These are phyloP conservation scores for Callyntrura sp. DNA, from an alignment of 2,888 invertebrate genomes.

Conservation along the genomic window DNA sequence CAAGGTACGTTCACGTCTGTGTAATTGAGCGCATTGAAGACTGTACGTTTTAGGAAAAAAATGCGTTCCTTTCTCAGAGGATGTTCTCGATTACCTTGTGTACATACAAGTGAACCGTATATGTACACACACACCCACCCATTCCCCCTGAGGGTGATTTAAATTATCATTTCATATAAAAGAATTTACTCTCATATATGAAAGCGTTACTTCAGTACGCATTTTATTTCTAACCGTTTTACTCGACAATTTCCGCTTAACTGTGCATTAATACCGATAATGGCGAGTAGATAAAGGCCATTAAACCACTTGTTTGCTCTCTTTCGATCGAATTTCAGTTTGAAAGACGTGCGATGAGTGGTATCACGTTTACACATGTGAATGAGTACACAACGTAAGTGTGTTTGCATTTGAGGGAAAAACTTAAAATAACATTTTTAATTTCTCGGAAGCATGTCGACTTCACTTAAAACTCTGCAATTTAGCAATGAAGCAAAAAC, in stretches of 20 bases:
- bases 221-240: slow-evolving; percentile 12
- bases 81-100: slow-evolving; percentile 68
- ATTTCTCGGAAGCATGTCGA: slow-evolving; percentile 51
- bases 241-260: slow-evolving; percentile 66
- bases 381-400: background rate
- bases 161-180: slow-evolving; percentile 54
- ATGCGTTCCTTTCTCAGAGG: slow-evolving; percentile 69
- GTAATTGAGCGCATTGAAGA: background rate
- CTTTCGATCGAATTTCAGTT: slow-evolving; percentile 51
- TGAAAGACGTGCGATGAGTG: slow-evolving; percentile 32
- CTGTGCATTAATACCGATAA: slow-evolving; percentile 46
- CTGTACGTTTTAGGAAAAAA: slow-evolving; percentile 32
- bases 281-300: slow-evolving; percentile 44
- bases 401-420: background rate
- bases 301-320: slow-evolving; percentile 74
- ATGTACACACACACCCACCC: slow-evolving; percentile 4
- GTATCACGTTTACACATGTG: slow-evolving; percentile 3
- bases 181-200: background rate
- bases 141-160: slow-evolving; percentile 47
- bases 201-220: slow-evolving; percentile 5
- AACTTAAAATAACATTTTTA: slow-evolving; percentile 36
- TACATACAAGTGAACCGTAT: background rate
- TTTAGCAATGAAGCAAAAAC: background rate
- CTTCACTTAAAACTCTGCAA: slow-evolving; percentile 11
- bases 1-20: background rate